Conservation (phyloP, 1,140 invertebrate species). For the Rhysida immarginata region DNA sequence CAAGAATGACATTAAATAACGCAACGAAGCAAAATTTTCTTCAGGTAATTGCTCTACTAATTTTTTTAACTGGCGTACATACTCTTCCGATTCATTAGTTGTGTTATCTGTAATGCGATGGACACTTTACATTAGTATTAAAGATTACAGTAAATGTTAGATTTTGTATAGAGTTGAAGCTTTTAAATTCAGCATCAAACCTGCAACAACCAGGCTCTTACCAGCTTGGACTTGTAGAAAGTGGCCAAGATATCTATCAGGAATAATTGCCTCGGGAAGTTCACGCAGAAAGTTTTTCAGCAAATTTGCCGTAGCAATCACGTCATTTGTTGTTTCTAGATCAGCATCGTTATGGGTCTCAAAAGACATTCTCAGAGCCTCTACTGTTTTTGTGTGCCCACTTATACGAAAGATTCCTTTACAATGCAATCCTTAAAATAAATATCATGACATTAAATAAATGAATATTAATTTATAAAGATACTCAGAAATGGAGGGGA, state of each 20-base stretch:
- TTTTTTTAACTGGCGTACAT: background rate
- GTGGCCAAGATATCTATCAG: too few species aligned
- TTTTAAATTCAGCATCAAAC: too few species aligned
- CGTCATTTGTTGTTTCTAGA: constrained; percentile 22
- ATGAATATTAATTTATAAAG: too few species aligned
- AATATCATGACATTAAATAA: constrained; percentile 11
- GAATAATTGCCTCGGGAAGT: constrained; percentile 30
- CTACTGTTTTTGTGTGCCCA: constrained; percentile 28
- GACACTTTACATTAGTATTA: too few species aligned
- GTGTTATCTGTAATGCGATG: too few species aligned
- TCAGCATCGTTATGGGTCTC: constrained; percentile 30
- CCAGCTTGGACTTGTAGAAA: too few species aligned
- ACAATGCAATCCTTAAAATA: constrained; percentile 20
- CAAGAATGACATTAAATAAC: constrained; percentile 5
- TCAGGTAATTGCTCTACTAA: constrained; percentile 7
- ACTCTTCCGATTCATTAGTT: constrained; percentile 1
- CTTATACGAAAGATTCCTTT: constrained; percentile 32
- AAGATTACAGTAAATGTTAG: too few species aligned
- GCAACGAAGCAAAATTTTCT: constrained; percentile 1
- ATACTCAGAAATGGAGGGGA: constrained; percentile 6
- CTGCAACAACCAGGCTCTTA: too few species aligned
- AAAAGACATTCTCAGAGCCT: constrained; percentile 29
- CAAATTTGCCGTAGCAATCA: constrained; percentile 29
- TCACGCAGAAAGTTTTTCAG: constrained; percentile 32
- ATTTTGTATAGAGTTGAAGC: too few species aligned